phyloP scores from a whole-genome alignment of 2,797 vertebrate genomes.

The Hyperoplus immaculatus region DNA sequence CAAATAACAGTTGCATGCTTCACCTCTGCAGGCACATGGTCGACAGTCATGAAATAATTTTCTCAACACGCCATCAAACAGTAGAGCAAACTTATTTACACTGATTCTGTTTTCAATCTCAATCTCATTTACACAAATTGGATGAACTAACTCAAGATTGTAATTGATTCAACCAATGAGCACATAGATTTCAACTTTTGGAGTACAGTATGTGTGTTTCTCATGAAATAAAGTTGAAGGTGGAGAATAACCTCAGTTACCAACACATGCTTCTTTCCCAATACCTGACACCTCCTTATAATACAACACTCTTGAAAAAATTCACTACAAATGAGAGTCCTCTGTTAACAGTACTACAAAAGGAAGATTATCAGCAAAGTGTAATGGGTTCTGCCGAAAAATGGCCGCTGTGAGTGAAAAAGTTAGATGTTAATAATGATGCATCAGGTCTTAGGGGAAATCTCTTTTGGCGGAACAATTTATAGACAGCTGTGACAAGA shows the following conservation, averaged over 20 bases:
- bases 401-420: background rate
- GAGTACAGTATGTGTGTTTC: background rate
- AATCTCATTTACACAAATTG: background rate
- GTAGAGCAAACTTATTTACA: background rate
- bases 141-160: background rate
- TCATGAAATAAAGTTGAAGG: background rate
- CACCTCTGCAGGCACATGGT: background rate
- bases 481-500: no score
- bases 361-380: background rate
- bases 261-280: background rate
- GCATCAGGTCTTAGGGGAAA: no score
- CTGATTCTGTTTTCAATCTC: background rate
- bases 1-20: slow-evolving; percentile 26
- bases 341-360: background rate
- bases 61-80: background rate
- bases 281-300: background rate
- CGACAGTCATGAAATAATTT: background rate
- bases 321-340: background rate
- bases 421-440: no score
- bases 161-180: background rate
- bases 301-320: background rate
- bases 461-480: no score
- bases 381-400: background rate
- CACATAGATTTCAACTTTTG: background rate
- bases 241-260: background rate